Evolutionary conservation across 2,797 vertebrate species (phyloP).

Genomic region (Megaceryle alcyon): DNA sequence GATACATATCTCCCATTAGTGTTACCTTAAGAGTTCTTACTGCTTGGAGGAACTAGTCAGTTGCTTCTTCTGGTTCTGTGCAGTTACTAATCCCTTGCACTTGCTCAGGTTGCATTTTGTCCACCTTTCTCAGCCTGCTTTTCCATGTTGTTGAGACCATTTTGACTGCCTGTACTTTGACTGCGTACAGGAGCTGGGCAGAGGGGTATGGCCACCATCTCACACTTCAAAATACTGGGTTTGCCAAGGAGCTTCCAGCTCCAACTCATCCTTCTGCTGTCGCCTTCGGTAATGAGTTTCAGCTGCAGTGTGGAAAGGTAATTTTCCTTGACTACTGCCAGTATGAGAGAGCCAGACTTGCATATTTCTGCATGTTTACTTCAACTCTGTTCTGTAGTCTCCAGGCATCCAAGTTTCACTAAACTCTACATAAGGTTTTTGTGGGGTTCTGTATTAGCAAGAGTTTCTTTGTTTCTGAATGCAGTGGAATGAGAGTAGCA

Average conservation of each 20-base stretch:
- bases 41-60: not conserved
- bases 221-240: not conserved
- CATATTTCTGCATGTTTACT: constrained; percentile 66
- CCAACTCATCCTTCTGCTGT: constrained; percentile 49
- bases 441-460: not conserved
- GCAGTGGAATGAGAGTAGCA: not conserved
- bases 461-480: not conserved
- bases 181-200: not conserved
- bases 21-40: not conserved
- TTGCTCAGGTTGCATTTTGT: not conserved
- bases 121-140: not conserved
- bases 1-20: not conserved
- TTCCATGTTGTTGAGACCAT: rapidly evolving
- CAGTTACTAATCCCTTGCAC: not conserved
- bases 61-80: not conserved
- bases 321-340: constrained; percentile 68
- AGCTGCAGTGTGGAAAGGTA: constrained; percentile 65
- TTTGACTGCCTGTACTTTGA: not conserved
- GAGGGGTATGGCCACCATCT: not conserved
- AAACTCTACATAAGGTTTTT: not conserved
- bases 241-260: constrained; percentile 26
- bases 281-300: constrained; percentile 44
- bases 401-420: constrained; percentile 30
- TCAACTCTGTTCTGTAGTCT: constrained; percentile 57
- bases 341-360: constrained; percentile 38